Evolutionary conservation across 2,888 invertebrate species (phyloP).

Genomic region (Platycnemis pennipes): DNA sequence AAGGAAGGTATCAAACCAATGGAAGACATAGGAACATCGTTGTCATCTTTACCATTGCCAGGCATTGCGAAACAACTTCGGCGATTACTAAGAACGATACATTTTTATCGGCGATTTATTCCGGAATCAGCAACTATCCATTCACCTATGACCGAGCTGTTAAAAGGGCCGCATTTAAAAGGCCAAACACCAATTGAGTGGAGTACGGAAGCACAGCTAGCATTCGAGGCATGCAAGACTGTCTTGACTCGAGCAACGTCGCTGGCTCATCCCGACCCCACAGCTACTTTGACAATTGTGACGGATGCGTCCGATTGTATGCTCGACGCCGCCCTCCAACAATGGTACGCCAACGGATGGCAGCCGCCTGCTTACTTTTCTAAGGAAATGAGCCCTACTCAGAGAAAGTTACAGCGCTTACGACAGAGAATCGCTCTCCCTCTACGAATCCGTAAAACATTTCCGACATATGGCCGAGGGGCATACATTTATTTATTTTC

Average conservation of each 20-base stretch:
- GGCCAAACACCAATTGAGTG: too few species aligned
- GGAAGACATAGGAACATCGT: not conserved
- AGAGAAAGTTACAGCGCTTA: slow-evolving; percentile 74
- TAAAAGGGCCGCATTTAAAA: too few species aligned
- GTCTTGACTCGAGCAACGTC: too few species aligned
- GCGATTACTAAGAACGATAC: not conserved
- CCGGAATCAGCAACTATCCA: not conserved
- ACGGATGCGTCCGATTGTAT: not conserved
- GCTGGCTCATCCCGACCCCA: too few species aligned
- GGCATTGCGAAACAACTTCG: not conserved
- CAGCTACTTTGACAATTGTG: too few species aligned
- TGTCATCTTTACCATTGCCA: not conserved
- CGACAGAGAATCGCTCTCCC: slow-evolving; percentile 74
- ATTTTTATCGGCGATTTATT: not conserved
- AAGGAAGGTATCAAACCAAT: not conserved
- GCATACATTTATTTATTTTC: slow-evolving; percentile 68
- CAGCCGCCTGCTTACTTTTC: slow-evolving; percentile 74
- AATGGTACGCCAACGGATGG: slow-evolving; percentile 71
- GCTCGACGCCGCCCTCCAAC: slow-evolving; percentile 74
- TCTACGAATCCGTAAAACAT: slow-evolving; percentile 73
- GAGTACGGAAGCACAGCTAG: too few species aligned
- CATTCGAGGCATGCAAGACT: too few species aligned
- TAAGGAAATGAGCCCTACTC: slow-evolving; percentile 73
- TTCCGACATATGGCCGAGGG: slow-evolving; percentile 73
- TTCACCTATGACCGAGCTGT: too few species aligned